These are phyloP conservation scores for Lepidocolaptes lacrymiger DNA, from an alignment of 2,797 vertebrate genomes.

Conservation along the genomic window DNA sequence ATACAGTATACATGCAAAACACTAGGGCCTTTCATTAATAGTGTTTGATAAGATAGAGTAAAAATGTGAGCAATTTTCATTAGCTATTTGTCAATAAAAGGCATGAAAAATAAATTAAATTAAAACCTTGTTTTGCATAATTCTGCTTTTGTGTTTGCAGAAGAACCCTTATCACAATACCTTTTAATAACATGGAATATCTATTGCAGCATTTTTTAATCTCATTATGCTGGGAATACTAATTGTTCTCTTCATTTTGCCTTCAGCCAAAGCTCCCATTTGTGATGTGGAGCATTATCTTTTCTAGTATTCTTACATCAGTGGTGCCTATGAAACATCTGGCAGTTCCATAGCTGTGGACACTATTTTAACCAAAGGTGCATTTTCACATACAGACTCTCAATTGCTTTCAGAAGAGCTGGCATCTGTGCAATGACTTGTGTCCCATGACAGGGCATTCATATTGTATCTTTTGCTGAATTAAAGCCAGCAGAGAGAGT, in stretches of 20 bases:
- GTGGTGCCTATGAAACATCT: background rate
- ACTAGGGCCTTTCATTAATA: constrained; percentile 64
- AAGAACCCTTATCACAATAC: constrained; percentile 48
- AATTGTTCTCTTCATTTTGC: constrained; percentile 31
- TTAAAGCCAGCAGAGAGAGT: background rate
- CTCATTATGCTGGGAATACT: constrained; percentile 47
- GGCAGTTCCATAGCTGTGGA: background rate
- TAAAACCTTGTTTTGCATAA: constrained; percentile 50
- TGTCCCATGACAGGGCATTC: background rate
- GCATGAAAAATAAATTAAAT: constrained; percentile 69
- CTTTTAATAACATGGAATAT: constrained; percentile 53
- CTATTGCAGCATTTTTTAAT: constrained; percentile 31
- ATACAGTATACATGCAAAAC: constrained; percentile 56
- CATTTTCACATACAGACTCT: constrained; percentile 10
- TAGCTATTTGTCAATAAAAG: constrained; percentile 72
- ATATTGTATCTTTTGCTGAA: background rate
- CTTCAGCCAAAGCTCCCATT: constrained; percentile 19
- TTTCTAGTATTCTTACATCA: background rate
- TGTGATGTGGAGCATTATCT: constrained; percentile 18
- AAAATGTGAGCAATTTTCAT: constrained; percentile 70
- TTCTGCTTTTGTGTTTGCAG: constrained; percentile 58
- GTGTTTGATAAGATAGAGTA: constrained; percentile 49
- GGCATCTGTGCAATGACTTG: background rate
- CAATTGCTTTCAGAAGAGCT: constrained; percentile 8
- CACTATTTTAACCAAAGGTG: background rate